A percentile compares a stretch with the other conserved stretches of the same genome.
phyloP scores from a whole-genome alignment of 2,113 vertebrate genomes.

The Pelodiscus sinensis region DNA sequence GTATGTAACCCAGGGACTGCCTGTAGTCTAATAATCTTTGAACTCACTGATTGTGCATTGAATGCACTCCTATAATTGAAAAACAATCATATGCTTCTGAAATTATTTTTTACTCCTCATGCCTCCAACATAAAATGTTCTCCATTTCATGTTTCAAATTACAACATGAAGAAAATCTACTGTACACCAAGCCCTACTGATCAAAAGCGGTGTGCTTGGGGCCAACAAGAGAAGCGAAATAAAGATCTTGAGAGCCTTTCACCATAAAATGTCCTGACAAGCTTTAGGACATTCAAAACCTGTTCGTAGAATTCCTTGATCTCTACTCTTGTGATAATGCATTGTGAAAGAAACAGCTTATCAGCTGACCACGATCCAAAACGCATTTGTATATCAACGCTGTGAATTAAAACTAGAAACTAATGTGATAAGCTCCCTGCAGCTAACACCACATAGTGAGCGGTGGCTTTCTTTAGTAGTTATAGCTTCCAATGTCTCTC shows the following conservation, averaged over 20 bases:
- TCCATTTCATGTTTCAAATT: background rate
- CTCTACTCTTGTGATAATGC: accelerated
- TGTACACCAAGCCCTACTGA: background rate
- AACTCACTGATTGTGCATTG: background rate
- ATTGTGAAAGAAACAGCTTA: background rate
- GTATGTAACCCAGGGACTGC: too few relatives aligned
- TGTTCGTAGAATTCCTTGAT: background rate
- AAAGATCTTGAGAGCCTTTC: background rate
- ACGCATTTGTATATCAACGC: background rate
- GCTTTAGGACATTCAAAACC: background rate
- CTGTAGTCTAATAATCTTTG: background rate
- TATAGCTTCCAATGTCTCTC: background rate
- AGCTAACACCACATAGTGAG: background rate
- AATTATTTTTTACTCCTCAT: background rate
- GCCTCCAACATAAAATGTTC: background rate
- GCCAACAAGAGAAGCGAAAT: background rate
- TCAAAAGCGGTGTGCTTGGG: background rate
- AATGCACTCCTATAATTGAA: background rate
- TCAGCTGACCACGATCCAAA: background rate
- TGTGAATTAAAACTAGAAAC: background rate
- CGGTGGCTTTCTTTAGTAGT: background rate
- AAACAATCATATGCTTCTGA: background rate
- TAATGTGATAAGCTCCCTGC: background rate
- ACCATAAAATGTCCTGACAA: background rate
- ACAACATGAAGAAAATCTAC: background rate